Base-by-base conservation (phyloP, 2,797 vertebrate genomes). In the Sebastes itinus region DNA sequence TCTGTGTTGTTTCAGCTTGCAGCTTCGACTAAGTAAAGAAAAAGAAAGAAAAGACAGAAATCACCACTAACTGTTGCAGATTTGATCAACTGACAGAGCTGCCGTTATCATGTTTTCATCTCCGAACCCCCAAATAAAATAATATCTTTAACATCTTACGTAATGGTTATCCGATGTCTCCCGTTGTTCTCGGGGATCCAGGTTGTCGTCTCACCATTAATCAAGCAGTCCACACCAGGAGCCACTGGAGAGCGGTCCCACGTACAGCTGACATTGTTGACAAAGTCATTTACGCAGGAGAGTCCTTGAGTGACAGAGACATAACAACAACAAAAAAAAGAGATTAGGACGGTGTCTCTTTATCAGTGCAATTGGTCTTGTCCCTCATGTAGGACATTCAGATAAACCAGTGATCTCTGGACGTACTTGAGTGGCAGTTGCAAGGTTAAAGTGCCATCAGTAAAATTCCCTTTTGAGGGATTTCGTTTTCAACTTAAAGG, bases 251-350 rank as follows among this genome's bases (percentile, higher is more conserved):
- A 33, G 67, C 75, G 14, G 75, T 42, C 74, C 94, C 94, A 95
- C 0, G 69, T 79, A 27, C 95, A 96, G 68, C 76, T 94, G 78
- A 96, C 71, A 1, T 80, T 94, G 4, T 30, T 89, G 61, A 94
- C 25, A 13, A 83, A 90, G 86, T 96, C 93, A 11, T 91, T 96
- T 4, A 94, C 80, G 61, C 95, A 96, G 22, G 72, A 77, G 52
- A 96, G 89, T 27, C 88, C 93, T 95, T 64, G n/a, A 78, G 12
- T 1, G 1, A 22, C 23, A 52, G 14, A 84, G 73, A 85, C 35
- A 67, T 2, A 69, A 66, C 27, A 82, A 52, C 18, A 52, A 52
- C 49, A 61, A 9, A 69, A n/a, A n/a, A 80, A 8, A 54, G 12
- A 70, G 32, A 64, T 80, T 14, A 82, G 42, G 46, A 68, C 11